Conservation (phyloP, 2,888 invertebrate genomes). For the Lutraria lutraria region DNA sequence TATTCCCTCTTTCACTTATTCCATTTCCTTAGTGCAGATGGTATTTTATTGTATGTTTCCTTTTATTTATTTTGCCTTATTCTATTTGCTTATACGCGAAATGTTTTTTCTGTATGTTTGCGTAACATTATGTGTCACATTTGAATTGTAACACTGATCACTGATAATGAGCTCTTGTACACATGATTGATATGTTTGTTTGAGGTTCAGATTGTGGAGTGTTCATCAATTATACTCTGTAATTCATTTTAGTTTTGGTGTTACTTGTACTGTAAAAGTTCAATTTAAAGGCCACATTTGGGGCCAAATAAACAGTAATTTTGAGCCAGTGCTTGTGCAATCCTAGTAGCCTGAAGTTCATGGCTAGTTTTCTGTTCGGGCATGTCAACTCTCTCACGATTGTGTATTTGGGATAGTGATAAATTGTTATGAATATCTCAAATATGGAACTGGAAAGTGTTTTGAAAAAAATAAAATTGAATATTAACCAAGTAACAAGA, state of each 20-base stretch:
- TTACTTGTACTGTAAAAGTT: no score
- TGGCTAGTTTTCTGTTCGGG: no score
- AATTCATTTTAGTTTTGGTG: neutral
- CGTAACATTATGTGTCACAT: neutral
- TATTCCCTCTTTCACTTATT: neutral
- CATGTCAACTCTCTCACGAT: no score
- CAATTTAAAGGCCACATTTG: no score
- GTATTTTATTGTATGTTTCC: slow-evolving; percentile 19
- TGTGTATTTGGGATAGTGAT: no score
- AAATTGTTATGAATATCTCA: no score
- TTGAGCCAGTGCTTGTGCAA: no score
- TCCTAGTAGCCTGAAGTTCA: no score
- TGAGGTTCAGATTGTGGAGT: neutral
- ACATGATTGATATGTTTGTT: neutral
- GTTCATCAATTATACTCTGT: neutral
- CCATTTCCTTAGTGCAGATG: slow-evolving; percentile 13
- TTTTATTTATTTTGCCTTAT: neutral
- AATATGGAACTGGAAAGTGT: no score
- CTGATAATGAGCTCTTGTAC: neutral
- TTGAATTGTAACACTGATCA: neutral
- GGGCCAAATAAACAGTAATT: no score
- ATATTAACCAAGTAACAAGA: no score
- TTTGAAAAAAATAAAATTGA: no score
- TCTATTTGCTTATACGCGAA: neutral
- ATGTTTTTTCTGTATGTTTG: neutral